A percentile compares a stretch with the other conserved stretches of the same genome.
These are phyloP conservation scores for Phenganax stokvisi DNA, from an alignment of 92 coral and sea anemone genomes.

Conservation along the genomic window DNA sequence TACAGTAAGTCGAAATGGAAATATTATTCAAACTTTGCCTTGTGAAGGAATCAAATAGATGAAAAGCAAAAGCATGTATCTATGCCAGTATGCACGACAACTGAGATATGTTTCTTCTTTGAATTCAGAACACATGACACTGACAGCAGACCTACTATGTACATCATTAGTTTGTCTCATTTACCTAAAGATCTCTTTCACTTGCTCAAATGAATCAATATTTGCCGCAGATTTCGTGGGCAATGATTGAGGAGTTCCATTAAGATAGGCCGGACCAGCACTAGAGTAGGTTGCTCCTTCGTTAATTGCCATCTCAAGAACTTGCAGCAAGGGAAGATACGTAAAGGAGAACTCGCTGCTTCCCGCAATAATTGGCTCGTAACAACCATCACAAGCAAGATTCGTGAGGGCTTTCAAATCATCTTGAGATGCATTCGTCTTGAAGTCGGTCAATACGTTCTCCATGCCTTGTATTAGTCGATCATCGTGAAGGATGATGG, in stretches of 20 bases:
- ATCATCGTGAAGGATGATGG: constrained; percentile 58
- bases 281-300: constrained; percentile 59
- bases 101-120: too few relatives aligned
- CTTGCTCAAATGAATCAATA: constrained; percentile 55
- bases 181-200: constrained; percentile 17
- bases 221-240: constrained; percentile 61
- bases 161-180: too few relatives aligned
- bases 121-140: too few relatives aligned
- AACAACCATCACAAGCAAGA: constrained; percentile 74
- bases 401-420: constrained; percentile 48
- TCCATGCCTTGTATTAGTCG: constrained; percentile 31
- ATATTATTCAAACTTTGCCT: too few relatives aligned
- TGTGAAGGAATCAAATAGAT: too few relatives aligned
- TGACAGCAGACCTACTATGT: too few relatives aligned
- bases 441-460: constrained; percentile 4
- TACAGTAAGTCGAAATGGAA: too few relatives aligned
- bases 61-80: too few relatives aligned
- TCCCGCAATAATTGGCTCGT: constrained; percentile 66
- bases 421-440: background rate
- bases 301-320: constrained; percentile 69
- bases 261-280: constrained; percentile 58
- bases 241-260: constrained; percentile 66
- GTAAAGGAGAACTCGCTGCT: constrained; percentile 63
- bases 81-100: too few relatives aligned
- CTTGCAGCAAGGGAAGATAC: constrained; percentile 55